A percentile compares a stretch with the other conserved stretches of the same genome.
phyloP scores from a whole-genome alignment of 1,140 invertebrate species.

The Matsumurasca onukii region DNA sequence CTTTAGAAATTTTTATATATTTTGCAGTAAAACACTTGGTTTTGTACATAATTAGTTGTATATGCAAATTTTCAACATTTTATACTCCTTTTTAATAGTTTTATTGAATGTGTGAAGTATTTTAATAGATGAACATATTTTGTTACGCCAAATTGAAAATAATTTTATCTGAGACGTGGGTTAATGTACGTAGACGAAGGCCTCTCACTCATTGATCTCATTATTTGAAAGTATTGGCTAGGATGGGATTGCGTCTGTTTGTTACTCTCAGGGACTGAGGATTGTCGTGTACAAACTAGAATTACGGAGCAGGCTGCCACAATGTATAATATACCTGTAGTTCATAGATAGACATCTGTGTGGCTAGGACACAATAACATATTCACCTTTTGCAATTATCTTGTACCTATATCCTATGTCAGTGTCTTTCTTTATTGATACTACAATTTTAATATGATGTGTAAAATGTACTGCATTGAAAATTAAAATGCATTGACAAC shows the following conservation, averaged over 20 bases:
- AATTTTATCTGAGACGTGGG: no score
- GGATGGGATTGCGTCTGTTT: not conserved
- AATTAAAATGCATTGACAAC: constrained; percentile 28
- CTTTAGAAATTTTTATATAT: no score
- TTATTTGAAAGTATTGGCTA: constrained; percentile 14
- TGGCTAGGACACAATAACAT: constrained; percentile 22
- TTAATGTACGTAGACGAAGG: no score
- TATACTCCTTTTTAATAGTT: not conserved
- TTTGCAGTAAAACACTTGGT: no score
- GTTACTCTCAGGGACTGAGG: constrained; percentile 19
- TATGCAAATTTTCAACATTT: constrained; percentile 6
- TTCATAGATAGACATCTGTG: not conserved
- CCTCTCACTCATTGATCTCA: no score
- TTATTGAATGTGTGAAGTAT: constrained; percentile 11
- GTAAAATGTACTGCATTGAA: constrained; percentile 17
- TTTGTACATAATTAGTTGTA: constrained; percentile 1
- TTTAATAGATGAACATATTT: not conserved
- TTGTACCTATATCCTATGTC: constrained; percentile 18
- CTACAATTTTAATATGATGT: constrained; percentile 25
- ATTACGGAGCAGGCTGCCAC: not conserved
- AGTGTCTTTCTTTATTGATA: constrained; percentile 25
- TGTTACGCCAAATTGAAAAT: not conserved
- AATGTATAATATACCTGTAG: constrained; percentile 15
- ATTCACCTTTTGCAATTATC: constrained; percentile 26
- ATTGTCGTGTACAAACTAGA: constrained; percentile 24